Base-by-base conservation (phyloP, 1,140 invertebrate genomes). In the Dolichoris vasculosae region DNA sequence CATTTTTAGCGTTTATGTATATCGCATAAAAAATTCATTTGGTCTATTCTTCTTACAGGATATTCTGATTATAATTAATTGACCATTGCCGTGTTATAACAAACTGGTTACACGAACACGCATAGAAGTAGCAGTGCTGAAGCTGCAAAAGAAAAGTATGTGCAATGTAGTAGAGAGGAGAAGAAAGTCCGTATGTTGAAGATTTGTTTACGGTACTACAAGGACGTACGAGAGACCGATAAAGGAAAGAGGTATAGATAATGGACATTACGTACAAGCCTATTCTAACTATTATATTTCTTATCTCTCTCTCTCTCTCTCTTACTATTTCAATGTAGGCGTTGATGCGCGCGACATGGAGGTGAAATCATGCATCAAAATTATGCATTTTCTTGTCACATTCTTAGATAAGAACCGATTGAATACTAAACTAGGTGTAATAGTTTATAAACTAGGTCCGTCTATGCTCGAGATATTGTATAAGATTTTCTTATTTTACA, bases 321-420 rank as follows among this genome's bases (percentile, higher is more conserved):
- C 67, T 69, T 30, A 78, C 59, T 46, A 13, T 46, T 9, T 59
- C 9, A 23, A 26, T 59, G 23, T 59, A 7, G 23, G 55, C 55
- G 9, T 7, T 26, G 55, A 59, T 59, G 73, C 63, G 84, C 77
- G 82, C 8, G n/a, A 55, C 75, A 87, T 67, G 81, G 69, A 64
- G 55, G 83, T 43, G 69, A 79, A 78, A 82, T 83, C 43, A 71
- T n/a, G 85, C 88, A 87, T 86, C 88, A 89, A 87, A 92, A 92
- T 93, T 93, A 92, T 92, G 91, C 91, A 92, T 92, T 92, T 92
- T 92, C 91, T 93, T 92, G 91, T 92, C 91, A 90, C 88, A 88
- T 86, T 88, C 89, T 78, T 86, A 89, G 90, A 92, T 92, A 92
- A 92, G 90, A 91, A 90, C 90, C 90, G 89, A 89, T 91, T 92